Evolutionary conservation across 2,113 vertebrate species (phyloP).

Genomic region (Catharus minimus): DNA sequence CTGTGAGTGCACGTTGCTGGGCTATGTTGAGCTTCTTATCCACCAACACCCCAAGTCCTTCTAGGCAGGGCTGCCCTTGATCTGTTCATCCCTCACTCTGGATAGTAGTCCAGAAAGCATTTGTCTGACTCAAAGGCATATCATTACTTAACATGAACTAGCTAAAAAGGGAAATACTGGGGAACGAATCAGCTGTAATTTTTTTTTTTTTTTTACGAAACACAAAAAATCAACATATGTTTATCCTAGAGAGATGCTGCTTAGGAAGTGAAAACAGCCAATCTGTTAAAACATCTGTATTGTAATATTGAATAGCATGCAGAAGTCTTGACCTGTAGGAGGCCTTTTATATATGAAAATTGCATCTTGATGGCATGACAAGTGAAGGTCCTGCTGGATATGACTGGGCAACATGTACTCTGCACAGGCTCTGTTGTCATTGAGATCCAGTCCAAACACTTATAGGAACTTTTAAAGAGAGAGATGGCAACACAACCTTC

Average conservation of each 20-base stretch:
- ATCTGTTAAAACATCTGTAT: neutral
- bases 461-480: neutral
- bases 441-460: neutral
- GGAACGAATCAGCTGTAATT: neutral
- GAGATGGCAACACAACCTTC: neutral
- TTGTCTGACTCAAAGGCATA: neutral
- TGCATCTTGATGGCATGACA: neutral
- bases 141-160: neutral
- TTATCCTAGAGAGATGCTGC: neutral
- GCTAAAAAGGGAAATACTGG: neutral
- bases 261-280: neutral
- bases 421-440: neutral
- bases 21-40: neutral
- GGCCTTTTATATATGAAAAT: neutral
- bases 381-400: neutral
- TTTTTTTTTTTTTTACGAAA: neutral
- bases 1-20: neutral
- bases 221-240: neutral
- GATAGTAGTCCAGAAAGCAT: neutral
- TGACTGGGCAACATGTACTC: neutral
- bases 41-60: neutral
- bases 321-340: neutral
- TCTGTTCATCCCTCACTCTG: neutral
- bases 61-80: neutral
- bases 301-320: neutral